Conservation (phyloP, 2,888 invertebrate species). For the Pyrochroa serraticornis region DNA sequence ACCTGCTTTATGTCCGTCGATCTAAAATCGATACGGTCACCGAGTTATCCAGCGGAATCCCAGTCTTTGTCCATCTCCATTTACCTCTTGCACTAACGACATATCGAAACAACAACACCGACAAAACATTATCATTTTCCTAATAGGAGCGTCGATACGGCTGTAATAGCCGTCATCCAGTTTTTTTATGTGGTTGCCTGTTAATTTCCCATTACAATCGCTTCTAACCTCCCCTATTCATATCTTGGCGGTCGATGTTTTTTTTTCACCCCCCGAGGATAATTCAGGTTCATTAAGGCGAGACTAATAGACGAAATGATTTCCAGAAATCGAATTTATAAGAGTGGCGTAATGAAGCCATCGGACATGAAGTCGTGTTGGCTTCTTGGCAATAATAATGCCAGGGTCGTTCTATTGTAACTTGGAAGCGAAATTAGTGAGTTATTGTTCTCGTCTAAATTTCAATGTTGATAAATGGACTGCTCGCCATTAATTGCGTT, state of each 20-base stretch:
- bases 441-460: constrained; percentile 33
- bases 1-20: constrained; percentile 51
- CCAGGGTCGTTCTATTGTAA: not conserved
- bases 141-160: not conserved
- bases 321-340: too few relatives aligned
- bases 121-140: not conserved
- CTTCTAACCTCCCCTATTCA: too few relatives aligned
- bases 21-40: constrained; percentile 27
- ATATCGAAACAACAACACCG: constrained; percentile 8
- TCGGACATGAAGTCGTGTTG: not conserved
- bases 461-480: constrained; percentile 37
- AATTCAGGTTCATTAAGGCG: too few relatives aligned
- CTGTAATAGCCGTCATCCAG: not conserved
- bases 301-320: too few relatives aligned
- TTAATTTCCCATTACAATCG: not conserved
- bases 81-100: not conserved
- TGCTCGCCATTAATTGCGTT: constrained; percentile 37
- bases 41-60: constrained; percentile 15
- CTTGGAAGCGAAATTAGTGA: constrained; percentile 32
- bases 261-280: not conserved
- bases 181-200: not conserved
- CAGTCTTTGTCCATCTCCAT: constrained; percentile 15
- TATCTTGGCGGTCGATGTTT: not conserved
- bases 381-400: not conserved
- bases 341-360: too few relatives aligned